Conservation (phyloP, 2,888 invertebrate species). For the Drosophila mulleri region DNA sequence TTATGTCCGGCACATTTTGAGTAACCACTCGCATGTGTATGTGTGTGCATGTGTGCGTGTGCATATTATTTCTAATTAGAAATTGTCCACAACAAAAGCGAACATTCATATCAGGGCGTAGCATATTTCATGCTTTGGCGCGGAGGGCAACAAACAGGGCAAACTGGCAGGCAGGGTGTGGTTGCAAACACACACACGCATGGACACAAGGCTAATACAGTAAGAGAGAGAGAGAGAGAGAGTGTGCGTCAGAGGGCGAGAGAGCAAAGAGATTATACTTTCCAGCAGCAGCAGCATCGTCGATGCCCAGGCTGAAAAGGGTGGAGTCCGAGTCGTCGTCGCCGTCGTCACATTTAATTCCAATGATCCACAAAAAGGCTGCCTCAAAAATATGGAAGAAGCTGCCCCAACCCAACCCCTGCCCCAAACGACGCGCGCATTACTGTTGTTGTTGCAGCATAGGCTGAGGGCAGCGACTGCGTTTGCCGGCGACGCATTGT, state of each 20-base stretch:
- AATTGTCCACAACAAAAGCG: conserved; percentile 70
- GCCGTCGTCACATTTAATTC: conserved; percentile 65
- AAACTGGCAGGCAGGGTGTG: conserved; percentile 66
- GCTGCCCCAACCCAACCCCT: conserved; percentile 34
- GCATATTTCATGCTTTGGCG: conserved; percentile 73
- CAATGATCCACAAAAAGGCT: conserved; percentile 79
- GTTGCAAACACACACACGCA: conserved; percentile 47
- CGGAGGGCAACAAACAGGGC: conserved; percentile 49
- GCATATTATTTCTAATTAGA: conserved; percentile 73
- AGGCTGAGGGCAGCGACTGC: conserved; percentile 16
- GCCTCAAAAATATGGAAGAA: conserved; percentile 48
- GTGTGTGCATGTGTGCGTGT: conserved; percentile 20
- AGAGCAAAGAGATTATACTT: conserved; percentile 59
- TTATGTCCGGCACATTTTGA: conserved; percentile 64
- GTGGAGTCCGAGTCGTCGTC: conserved; percentile 61
- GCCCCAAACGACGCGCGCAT: conserved; percentile 35
- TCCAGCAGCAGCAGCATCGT: conserved; percentile 63
- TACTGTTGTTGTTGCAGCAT: conserved; percentile 44
- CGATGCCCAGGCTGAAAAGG: conserved; percentile 69
- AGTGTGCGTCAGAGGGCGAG: conserved; percentile 20
- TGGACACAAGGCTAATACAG: conserved; percentile 13
- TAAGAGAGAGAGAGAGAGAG: conserved; percentile 10
- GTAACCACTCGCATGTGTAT: not conserved
- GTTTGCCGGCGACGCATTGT: conserved; percentile 62
- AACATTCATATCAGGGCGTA: conserved; percentile 44